Evolutionary conservation across 2,797 vertebrate species (phyloP), one percentile per base, ranked within the genome.

Genomic region (Eptatretus atami): DNA sequence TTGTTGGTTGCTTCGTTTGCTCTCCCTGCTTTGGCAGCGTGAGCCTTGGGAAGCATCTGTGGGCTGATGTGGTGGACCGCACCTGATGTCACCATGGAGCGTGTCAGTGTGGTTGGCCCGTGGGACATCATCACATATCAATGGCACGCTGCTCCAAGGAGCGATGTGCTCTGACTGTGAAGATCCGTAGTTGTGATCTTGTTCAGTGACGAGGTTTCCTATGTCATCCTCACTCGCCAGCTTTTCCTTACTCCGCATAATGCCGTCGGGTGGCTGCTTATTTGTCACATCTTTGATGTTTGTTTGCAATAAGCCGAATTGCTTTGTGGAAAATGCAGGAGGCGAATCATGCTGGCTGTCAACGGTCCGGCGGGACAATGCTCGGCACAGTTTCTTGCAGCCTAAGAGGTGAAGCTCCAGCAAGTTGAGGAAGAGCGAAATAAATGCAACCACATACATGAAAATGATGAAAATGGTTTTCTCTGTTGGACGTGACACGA

Each of bases 391-490:
- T 70, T 88, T 95, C 76, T 86, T 93, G 87, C 86, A 93, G 53
- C 87, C 88, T 31, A 98, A 77, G 76, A 94, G 88, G 76, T 93
- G 94, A 69, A 98, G 84, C 78, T 98, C 90, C 73, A 95, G 76
- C 77, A 95, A 74, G 72, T 98, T 98, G 73, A 95, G 81, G 68
- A 88, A 74, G 73, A 95, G 80, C 25, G 90, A 98, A 69, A 88
- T 77, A 68, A 83, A 93, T 72, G 87, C 90, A 76, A 98, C 86
- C 65, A 81, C 86, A 78, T 94, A 76, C 88, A 98, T 94, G 75
- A 95, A 98, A 72, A 93, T 74, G 71, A 98, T 92, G 76, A 96
- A 96, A 70, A 95, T 81, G 53, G 87, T 95, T 76, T 96, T 96
- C 74, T 96, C 90, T 1, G 86, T 96, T 69, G 90, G 90, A 70